Conservation (phyloP, 2,888 invertebrate species). For the Heliothis peltigera region DNA sequence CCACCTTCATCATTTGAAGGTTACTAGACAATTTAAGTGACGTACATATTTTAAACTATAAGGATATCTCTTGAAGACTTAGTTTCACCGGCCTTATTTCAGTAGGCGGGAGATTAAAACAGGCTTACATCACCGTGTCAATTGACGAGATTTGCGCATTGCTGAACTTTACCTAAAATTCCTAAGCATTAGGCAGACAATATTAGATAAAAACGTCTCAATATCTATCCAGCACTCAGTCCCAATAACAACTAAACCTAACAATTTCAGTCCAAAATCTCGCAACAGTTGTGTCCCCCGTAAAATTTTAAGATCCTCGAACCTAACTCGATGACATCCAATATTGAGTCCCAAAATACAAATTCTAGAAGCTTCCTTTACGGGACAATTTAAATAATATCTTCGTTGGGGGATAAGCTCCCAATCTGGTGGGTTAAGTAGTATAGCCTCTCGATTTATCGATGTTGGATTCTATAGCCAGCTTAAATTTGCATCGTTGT, state of each 20-base stretch:
- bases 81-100: too few species aligned
- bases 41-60: too few species aligned
- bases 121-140: too few species aligned
- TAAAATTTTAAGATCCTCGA: constrained; percentile 58
- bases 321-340: constrained; percentile 22
- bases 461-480: constrained; percentile 37
- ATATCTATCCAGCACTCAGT: background rate
- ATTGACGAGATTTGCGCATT: too few species aligned
- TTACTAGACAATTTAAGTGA: too few species aligned
- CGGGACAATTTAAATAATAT: constrained; percentile 56
- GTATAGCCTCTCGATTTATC: constrained; percentile 43
- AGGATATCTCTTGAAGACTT: too few species aligned
- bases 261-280: background rate
- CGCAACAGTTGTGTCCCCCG: constrained; percentile 43
- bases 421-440: constrained; percentile 41
- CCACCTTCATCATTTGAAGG: too few species aligned
- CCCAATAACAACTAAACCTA: constrained; percentile 12
- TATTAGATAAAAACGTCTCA: background rate
- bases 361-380: constrained; percentile 47
- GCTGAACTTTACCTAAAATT: background rate
- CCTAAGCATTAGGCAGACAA: background rate
- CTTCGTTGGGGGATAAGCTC: constrained; percentile 43
- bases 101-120: too few species aligned
- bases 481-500: constrained; percentile 33
- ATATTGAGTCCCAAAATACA: constrained; percentile 53